Evolutionary conservation across 1,140 invertebrate genomes (phyloP).

Genomic region (Xylocopa sonorina): DNA sequence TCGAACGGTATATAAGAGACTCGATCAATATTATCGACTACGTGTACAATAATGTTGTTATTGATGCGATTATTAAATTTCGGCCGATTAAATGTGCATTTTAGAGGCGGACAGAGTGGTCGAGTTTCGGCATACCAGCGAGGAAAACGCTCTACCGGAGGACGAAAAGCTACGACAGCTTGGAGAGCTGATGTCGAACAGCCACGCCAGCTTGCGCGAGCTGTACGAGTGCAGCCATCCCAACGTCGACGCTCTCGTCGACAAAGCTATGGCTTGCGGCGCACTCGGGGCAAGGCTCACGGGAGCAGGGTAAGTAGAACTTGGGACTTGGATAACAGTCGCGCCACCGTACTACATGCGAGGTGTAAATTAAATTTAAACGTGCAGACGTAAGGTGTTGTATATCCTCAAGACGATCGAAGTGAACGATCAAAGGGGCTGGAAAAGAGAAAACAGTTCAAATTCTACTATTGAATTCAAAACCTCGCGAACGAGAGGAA

Average conservation of each 20-base stretch:
- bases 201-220: constrained; percentile 92
- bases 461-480: neutral
- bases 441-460: neutral
- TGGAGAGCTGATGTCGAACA: constrained; percentile 93
- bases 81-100: constrained; percentile 37
- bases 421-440: neutral
- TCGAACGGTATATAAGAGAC: no score
- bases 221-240: constrained; percentile 97
- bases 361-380: constrained; percentile 19
- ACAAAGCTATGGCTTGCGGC: constrained; percentile 87
- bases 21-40: neutral
- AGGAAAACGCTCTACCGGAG: constrained; percentile 63
- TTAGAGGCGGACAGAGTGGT: constrained; percentile 84
- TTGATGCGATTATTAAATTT: constrained; percentile 24
- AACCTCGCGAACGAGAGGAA: no score
- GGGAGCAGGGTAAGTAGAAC: constrained; percentile 89
- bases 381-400: neutral
- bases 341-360: neutral
- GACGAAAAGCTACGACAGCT: constrained; percentile 84
- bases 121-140: constrained; percentile 78
- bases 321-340: neutral
- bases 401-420: neutral
- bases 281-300: constrained; percentile 94
- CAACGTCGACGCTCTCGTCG: constrained; percentile 92
- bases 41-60: neutral